Evolutionary conservation across 1,140 invertebrate species (phyloP).

Genomic region (Meloidogyne chitwoodi): DNA sequence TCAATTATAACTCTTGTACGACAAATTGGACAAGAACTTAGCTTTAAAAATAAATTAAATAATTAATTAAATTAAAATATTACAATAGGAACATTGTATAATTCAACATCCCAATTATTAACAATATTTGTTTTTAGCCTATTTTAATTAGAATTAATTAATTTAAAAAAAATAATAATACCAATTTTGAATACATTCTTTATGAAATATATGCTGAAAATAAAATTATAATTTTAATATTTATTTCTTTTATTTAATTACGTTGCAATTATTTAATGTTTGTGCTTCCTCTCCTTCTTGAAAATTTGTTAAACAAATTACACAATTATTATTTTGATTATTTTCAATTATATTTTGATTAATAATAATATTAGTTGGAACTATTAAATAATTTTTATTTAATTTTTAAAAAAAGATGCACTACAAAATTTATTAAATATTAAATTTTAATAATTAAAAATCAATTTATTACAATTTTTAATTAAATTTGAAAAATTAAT

Average conservation of each 20-base stretch:
- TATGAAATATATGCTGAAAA: background rate
- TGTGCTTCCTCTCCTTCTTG: background rate
- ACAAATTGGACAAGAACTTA: background rate
- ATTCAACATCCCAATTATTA: background rate
- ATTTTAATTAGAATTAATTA: background rate
- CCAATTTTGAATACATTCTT: background rate
- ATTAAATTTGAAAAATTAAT: too few species aligned
- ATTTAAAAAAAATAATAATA: background rate
- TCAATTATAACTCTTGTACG: background rate
- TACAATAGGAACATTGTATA: background rate
- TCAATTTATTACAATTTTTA: too few species aligned
- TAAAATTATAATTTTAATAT: too few species aligned
- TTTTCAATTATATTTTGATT: background rate
- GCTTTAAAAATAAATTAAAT: background rate
- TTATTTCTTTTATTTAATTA: background rate
- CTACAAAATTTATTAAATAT: too few species aligned
- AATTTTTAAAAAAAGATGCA: too few species aligned
- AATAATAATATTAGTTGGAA: too few species aligned
- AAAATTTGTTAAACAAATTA: background rate
- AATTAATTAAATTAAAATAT: background rate
- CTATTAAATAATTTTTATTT: too few species aligned
- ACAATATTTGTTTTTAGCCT: background rate
- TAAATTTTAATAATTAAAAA: too few species aligned
- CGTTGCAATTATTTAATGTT: background rate
- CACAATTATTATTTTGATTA: background rate